Evolutionary conservation across 2,113 vertebrate genomes (phyloP), one percentile per base, ranked within the genome.

Genomic region (Columba janthina): DNA sequence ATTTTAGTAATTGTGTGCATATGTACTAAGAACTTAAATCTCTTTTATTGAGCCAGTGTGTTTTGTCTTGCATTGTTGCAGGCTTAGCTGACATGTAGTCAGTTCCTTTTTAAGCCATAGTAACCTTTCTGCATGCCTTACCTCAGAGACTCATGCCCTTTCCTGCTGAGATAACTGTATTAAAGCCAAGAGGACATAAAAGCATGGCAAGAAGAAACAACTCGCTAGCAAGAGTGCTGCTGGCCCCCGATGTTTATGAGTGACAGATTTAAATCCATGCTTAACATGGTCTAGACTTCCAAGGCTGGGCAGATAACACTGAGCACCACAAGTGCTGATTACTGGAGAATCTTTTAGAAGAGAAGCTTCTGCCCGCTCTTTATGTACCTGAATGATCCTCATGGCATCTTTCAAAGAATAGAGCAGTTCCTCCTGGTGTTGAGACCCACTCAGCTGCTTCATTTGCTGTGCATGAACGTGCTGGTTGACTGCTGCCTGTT

Each of bases 61-160:
- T 70, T 94, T 94, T 94, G 90, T 66, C 82, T 80, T 85, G 90
- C 40, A 18, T 80, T 90, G 90, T 85, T 92, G 67, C 69, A 88
- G 51, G 72, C 90, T 95, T 92, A 90, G 79, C 75, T 93, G 90
- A 42, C 64, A 26, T 24, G 31, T 40, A 72, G 40, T 31, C 73
- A 85, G 92, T 53, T 44, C 17, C 71, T 54, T 91, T 61, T 57
- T 92, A 80, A 88, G 72, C 79, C 0, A 2, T 79, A 83, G 3
- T 58, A 88, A 90, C 67, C 83, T 93, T 90, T 76, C 62, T 90
- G 54, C 6, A 1, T 88, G 65, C 40, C 67, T 90, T 53, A 42
- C 66, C 67, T 90, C 74, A 70, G 44, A 80, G 28, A 69, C 77
- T 66, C n/a, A 25, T 29, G 29, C n/a, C 15, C 71, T 91, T 79